These are phyloP conservation scores for Furcula furcula DNA, from an alignment of 2,888 invertebrate genomes.

Conservation along the genomic window DNA sequence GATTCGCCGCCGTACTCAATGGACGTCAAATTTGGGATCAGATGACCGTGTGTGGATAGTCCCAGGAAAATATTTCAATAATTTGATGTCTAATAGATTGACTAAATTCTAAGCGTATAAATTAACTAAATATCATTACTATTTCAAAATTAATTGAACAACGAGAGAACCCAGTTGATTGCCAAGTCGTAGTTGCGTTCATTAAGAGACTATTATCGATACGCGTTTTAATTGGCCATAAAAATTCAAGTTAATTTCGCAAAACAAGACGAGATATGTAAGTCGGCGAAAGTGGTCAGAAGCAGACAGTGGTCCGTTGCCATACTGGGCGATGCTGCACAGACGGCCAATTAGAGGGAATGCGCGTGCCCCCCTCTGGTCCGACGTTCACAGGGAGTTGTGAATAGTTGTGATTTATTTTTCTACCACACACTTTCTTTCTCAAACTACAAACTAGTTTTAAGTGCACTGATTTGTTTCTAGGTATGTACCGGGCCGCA, in stretches of 20 bases:
- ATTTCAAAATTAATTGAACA: not conserved
- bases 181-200: not conserved
- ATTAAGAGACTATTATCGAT: not conserved
- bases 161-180: not conserved
- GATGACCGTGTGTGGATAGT: too few species aligned
- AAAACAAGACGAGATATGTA: conserved; percentile 31
- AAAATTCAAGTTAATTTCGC: conserved; percentile 30
- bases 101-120: conserved; percentile 8
- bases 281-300: conserved; percentile 66
- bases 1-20: too few species aligned
- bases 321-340: conserved; percentile 58
- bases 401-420: conserved; percentile 47
- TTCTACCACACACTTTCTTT: conserved; percentile 26
- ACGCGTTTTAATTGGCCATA: conserved; percentile 24
- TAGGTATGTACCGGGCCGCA: not conserved
- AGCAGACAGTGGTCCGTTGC: conserved; percentile 50
- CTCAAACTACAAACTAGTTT: not conserved
- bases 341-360: conserved; percentile 77
- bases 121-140: conserved; percentile 6
- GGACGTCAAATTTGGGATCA: too few species aligned
- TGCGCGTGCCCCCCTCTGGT: conserved; percentile 52
- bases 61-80: too few species aligned
- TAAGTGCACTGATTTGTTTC: not conserved
- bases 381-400: conserved; percentile 57
- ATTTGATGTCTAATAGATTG: too few species aligned